Conservation (phyloP, 2,113 vertebrate genomes). For the Gila orcuttii region DNA sequence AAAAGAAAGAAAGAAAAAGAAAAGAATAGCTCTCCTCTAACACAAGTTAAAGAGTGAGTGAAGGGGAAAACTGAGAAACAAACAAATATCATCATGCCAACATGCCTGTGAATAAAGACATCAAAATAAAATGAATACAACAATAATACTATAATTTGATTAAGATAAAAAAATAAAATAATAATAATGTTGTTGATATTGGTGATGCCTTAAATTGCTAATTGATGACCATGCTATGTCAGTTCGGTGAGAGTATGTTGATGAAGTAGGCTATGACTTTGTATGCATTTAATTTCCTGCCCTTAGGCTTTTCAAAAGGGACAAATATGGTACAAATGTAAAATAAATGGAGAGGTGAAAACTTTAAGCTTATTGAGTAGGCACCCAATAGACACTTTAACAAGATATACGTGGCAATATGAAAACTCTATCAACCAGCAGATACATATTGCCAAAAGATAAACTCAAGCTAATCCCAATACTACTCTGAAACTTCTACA, state of each 20-base stretch:
- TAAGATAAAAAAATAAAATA: background rate
- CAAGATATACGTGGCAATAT: background rate
- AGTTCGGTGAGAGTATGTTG: background rate
- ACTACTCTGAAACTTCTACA: background rate
- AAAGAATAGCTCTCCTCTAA: background rate
- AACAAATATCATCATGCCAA: slow-evolving; percentile 36
- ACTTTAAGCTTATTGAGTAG: background rate
- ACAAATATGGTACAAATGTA: background rate
- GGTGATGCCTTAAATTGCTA: background rate
- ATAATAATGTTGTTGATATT: background rate
- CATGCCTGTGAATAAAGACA: slow-evolving; percentile 39
- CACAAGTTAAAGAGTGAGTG: background rate
- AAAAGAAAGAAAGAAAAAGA: slow-evolving; percentile 4
- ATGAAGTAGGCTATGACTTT: background rate
- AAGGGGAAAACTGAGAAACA: background rate
- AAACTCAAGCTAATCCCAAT: slow-evolving; percentile 6
- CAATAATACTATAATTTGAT: background rate
- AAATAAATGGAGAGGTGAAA: background rate
- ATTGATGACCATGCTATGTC: slow-evolving; percentile 10
- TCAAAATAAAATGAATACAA: background rate
- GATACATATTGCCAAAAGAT: background rate
- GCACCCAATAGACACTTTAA: background rate
- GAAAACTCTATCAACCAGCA: background rate
- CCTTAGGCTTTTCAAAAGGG: background rate
- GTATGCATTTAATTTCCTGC: background rate